These are phyloP conservation scores for Ophion slaviceki DNA, from an alignment of 2,888 invertebrate species.

Conservation along the genomic window DNA sequence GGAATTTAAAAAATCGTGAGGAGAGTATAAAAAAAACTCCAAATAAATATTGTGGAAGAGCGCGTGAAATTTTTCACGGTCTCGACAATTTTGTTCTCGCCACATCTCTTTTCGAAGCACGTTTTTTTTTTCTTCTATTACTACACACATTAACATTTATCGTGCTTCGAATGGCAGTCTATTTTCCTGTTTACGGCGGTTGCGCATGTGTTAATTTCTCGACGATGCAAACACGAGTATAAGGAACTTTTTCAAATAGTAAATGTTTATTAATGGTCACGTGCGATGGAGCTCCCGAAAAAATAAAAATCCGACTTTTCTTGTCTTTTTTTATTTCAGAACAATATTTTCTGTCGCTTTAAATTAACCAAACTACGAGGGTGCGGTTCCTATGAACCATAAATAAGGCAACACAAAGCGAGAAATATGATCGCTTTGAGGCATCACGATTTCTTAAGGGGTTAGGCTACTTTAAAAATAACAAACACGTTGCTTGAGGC, in stretches of 20 bases:
- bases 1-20: conserved; percentile 17
- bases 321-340: conserved; percentile 8
- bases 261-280: conserved; percentile 38
- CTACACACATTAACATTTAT: conserved; percentile 71
- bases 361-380: conserved; percentile 24
- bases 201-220: conserved; percentile 34
- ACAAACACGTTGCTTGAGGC: too few species aligned
- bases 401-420: conserved; percentile 26
- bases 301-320: conserved; percentile 10
- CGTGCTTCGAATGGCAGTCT: conserved; percentile 75
- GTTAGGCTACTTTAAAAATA: too few species aligned
- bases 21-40: background rate
- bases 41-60: conserved; percentile 1
- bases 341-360: background rate
- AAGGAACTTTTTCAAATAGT: conserved; percentile 72
- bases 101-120: conserved; percentile 56
- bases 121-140: conserved; percentile 69
- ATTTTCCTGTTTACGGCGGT: conserved; percentile 69
- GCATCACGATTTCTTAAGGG: conserved; percentile 28
- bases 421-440: conserved; percentile 23
- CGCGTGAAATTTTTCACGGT: conserved; percentile 35
- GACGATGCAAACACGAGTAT: conserved; percentile 69
- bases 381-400: conserved; percentile 26
- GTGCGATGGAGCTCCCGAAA: conserved; percentile 1
- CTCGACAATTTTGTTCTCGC: conserved; percentile 29